Conservation (phyloP, 2,797 vertebrate genomes). For the Urosaurus nigricauda region DNA sequence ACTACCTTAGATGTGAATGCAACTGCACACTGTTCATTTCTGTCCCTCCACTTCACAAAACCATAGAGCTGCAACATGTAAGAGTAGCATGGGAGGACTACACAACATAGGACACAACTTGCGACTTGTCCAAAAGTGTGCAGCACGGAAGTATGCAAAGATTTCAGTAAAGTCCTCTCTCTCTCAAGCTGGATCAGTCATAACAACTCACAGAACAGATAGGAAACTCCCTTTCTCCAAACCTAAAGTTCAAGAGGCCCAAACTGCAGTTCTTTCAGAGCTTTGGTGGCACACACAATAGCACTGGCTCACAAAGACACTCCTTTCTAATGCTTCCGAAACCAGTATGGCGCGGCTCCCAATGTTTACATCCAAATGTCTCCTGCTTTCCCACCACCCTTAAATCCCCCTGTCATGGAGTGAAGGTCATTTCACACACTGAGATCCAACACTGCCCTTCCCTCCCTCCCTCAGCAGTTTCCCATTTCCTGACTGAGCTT, state of each 20-base stretch:
- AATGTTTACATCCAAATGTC: conserved; percentile 3
- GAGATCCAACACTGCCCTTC: not conserved
- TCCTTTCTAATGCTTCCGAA: not conserved
- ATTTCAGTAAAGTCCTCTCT: not conserved
- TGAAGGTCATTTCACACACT: conserved; percentile 5
- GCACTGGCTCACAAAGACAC: not conserved
- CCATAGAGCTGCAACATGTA: not conserved
- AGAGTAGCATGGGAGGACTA: not conserved
- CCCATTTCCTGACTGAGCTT: not conserved
- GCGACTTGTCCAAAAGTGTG: not conserved
- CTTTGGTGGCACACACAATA: fast-evolving
- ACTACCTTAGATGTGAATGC: not conserved
- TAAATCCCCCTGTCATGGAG: not conserved
- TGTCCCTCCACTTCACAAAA: not conserved
- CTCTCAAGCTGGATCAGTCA: not conserved
- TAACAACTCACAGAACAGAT: not conserved
- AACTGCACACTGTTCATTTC: no score
- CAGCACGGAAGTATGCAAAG: not conserved
- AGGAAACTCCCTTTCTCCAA: not conserved
- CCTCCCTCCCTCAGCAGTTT: conserved; percentile 3
- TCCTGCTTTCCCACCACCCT: not conserved
- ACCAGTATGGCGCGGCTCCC: not conserved
- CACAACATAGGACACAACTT: not conserved
- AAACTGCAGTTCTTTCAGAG: fast-evolving
- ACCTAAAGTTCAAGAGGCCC: not conserved